These are phyloP conservation scores for Calcarius lapponicus DNA, from an alignment of 2,797 vertebrate genomes.

Conservation along the genomic window DNA sequence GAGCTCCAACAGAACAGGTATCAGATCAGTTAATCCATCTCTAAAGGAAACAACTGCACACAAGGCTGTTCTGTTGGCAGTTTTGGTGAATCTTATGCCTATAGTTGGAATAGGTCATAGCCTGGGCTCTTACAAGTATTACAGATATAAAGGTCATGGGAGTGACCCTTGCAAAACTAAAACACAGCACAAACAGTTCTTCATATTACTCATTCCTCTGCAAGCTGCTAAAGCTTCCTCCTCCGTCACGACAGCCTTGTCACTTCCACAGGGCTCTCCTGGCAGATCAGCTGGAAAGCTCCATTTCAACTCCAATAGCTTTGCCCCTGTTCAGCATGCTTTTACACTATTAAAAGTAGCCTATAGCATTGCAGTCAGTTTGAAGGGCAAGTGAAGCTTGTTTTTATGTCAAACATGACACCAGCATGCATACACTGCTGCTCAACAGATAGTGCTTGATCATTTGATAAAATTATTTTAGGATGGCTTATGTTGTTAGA, in stretches of 20 bases:
- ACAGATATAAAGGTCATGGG: neutral
- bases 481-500: neutral
- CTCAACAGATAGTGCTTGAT: neutral
- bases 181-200: neutral
- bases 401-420: neutral
- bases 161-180: neutral
- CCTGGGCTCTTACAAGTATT: neutral
- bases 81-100: neutral
- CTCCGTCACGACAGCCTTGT: rapidly evolving
- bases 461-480: neutral
- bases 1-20: neutral
- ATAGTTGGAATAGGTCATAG: neutral
- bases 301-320: neutral
- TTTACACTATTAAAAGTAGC: neutral
- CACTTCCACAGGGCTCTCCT: neutral
- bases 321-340: neutral
- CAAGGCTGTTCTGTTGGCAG: neutral
- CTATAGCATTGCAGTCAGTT: neutral
- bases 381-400: neutral
- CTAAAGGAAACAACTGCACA: neutral
- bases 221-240: neutral
- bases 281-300: neutral
- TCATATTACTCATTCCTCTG: neutral
- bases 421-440: neutral
- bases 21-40: neutral